Evolutionary conservation across 2,888 invertebrate genomes (phyloP).

Genomic region (Cheilosia vernalis): DNA sequence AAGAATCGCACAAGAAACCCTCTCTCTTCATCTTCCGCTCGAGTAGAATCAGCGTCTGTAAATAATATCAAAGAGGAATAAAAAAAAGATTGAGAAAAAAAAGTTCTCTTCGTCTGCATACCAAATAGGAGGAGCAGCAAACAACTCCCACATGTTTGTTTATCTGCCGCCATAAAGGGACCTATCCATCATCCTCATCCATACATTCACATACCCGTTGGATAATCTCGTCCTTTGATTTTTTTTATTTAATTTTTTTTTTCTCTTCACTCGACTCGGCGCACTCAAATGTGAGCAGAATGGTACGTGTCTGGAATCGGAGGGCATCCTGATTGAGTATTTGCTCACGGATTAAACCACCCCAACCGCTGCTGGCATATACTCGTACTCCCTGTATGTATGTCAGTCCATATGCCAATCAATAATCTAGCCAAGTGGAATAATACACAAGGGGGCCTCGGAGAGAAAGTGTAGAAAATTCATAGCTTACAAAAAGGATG

Average conservation of each 20-base stretch:
- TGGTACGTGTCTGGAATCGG: slow-evolving; percentile 71
- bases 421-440: slow-evolving; percentile 62
- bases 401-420: slow-evolving; percentile 57
- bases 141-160: slow-evolving; percentile 64
- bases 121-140: slow-evolving; percentile 56
- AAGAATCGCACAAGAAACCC: slow-evolving; percentile 19
- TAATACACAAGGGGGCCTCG: slow-evolving; percentile 45
- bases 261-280: slow-evolving; percentile 53
- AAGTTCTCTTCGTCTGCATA: slow-evolving; percentile 62
- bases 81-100: slow-evolving; percentile 16
- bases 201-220: slow-evolving; percentile 4
- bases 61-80: slow-evolving; percentile 65
- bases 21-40: slow-evolving; percentile 62
- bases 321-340: slow-evolving; percentile 72
- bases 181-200: slow-evolving; percentile 62
- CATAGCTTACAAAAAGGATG: slow-evolving; percentile 59
- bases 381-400: too few relatives aligned
- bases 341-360: slow-evolving; percentile 66
- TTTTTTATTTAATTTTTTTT: slow-evolving; percentile 25
- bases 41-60: slow-evolving; percentile 63
- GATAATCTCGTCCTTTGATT: slow-evolving; percentile 72
- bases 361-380: slow-evolving; percentile 18
- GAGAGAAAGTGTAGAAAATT: slow-evolving; percentile 42
- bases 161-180: slow-evolving; percentile 70
- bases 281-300: slow-evolving; percentile 69